Percentiles rank a stretch among this genome's conserved stretches.
Conservation (phyloP, 2,113 vertebrate species). For the Arizona elegans region DNA sequence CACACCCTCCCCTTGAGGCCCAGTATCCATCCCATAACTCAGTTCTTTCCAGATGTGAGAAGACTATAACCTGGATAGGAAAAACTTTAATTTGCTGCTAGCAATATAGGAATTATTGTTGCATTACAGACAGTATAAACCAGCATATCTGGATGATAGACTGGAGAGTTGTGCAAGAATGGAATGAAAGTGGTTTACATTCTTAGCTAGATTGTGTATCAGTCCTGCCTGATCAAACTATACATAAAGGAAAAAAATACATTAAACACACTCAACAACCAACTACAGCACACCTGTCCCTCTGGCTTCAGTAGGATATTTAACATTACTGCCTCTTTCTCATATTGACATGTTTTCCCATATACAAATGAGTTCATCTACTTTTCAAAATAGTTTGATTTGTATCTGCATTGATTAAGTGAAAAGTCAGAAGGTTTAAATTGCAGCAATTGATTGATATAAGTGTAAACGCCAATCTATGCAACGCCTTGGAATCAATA, state of each 20-base stretch:
- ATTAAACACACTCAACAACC: neutral
- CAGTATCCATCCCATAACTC: neutral
- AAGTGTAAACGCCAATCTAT: constrained; percentile 36
- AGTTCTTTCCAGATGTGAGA: neutral
- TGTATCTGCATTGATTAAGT: constrained; percentile 4
- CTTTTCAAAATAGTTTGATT: constrained; percentile 22
- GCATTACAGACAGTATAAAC: neutral
- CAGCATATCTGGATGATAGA: neutral
- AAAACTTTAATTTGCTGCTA: neutral
- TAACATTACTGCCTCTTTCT: constrained; percentile 9
- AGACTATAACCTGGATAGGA: neutral
- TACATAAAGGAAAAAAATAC: neutral
- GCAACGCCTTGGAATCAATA: constrained; percentile 41
- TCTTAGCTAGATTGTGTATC: neutral
- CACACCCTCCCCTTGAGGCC: neutral
- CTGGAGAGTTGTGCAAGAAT: neutral
- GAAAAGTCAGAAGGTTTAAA: constrained; percentile 41
- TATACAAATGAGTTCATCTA: constrained; percentile 30
- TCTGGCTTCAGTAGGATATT: neutral
- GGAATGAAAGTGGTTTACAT: neutral
- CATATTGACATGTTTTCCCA: rapidly evolving
- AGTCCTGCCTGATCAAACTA: neutral
- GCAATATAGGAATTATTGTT: neutral
- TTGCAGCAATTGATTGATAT: constrained; percentile 44
- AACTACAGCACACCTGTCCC: neutral